A percentile compares a stretch with the other conserved stretches of the same genome.
Conservation (phyloP, 2,888 invertebrate genomes). For the Abrostola triplasia region DNA sequence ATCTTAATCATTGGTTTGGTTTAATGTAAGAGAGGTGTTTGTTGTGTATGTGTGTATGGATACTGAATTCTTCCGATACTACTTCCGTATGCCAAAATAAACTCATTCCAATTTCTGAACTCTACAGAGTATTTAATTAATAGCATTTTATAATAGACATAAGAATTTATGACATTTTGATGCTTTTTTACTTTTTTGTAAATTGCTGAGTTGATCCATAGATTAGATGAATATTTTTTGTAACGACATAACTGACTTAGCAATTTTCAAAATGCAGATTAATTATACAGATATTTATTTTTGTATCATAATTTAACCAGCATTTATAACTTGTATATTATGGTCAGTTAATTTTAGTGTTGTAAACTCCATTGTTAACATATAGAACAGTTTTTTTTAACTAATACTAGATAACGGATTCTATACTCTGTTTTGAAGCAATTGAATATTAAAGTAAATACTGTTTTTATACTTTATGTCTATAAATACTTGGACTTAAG, state of each 20-base stretch:
- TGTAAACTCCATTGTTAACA: conserved; percentile 28
- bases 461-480: not conserved
- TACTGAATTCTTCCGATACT: conserved; percentile 42
- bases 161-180: conserved; percentile 29
- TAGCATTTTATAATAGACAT: conserved; percentile 34
- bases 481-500: no score
- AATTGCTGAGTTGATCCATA: conserved; percentile 18
- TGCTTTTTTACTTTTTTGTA: conserved; percentile 26
- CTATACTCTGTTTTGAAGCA: not conserved
- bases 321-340: conserved; percentile 46
- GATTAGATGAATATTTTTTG: conserved; percentile 1
- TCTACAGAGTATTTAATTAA: conserved; percentile 10
- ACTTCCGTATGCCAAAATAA: conserved; percentile 53
- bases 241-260: conserved; percentile 3
- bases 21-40: not conserved
- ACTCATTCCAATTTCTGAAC: conserved; percentile 43
- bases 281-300: conserved; percentile 35
- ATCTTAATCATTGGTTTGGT: no score
- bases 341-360: conserved; percentile 26
- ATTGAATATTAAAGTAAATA: conserved; percentile 33
- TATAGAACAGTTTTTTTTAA: conserved; percentile 36
- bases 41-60: conserved; percentile 22
- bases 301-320: conserved; percentile 39
- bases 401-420: conserved; percentile 34
- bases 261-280: conserved; percentile 15